Evolutionary conservation across 2,888 invertebrate genomes (phyloP), one percentile per base, ranked within the genome.

Genomic region (Apocheima hispidaria): DNA sequence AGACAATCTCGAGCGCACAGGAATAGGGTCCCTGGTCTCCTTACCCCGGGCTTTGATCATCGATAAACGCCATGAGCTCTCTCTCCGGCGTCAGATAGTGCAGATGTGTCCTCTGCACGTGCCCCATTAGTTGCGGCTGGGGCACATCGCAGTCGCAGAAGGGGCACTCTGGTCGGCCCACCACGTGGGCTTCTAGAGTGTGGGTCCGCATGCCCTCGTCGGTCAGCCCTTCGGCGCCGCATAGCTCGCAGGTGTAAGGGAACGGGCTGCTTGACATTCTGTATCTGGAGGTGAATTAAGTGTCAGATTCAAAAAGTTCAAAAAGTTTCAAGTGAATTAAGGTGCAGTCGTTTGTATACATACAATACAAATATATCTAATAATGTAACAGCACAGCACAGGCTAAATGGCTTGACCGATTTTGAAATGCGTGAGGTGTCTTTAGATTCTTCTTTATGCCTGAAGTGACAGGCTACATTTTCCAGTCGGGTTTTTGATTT

Each of bases 71-170:
- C 93, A 96, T 94, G 69, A 95, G 90, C 79, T 96, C 96, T 65
- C 95, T 94, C 79, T 96, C 96, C 0, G 97, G 97, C 43, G 96
- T 97, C 50, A 97, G 87, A 79, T 96, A 96, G 81, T 97, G 96
- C 68, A 97, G 93, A 86, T 97, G 97, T n/a, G 96, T 96, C 71
- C 95, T 95, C 83, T 97, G 97, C 1, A 97, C 97, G 80, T 97
- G 97, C 2, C 95, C 90, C 66, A 96, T 90, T 74, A 97, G 94
- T 76, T 97, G 96, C 4, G 95, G 94, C 18, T 96, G 95, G 10
- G 96, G 95, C 43, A 96, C 95, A 14, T 95, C 94, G 67, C 96
- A 94, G 81, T 96, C 96, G 83, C 97, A 97, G 81, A 97, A 96
- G 0, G 97, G 97, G 78, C 97, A 97, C 50, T 95, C 95, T 9